phyloP scores from a whole-genome alignment of 2,888 invertebrate species.

The Calephelis perditalis region DNA sequence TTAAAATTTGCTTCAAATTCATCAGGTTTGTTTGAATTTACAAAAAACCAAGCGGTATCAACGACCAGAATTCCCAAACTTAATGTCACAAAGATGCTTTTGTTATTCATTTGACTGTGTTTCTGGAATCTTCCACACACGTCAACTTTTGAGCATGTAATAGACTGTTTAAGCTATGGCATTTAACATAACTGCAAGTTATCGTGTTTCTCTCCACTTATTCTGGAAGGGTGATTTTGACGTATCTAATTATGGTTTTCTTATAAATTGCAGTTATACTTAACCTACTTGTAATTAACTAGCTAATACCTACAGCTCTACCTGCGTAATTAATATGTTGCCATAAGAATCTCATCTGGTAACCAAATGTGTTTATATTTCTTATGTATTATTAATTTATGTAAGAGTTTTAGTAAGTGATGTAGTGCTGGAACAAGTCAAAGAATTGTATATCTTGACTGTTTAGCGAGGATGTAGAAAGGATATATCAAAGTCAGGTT shows the following conservation, averaged over 20 bases:
- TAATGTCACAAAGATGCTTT: background rate
- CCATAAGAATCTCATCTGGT: no score
- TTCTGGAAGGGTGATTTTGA: conserved; percentile 43
- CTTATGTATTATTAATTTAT: no score
- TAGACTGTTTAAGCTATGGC: background rate
- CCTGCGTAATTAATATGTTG: background rate
- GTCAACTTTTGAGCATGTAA: background rate
- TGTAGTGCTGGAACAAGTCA: no score
- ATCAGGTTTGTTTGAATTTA: background rate
- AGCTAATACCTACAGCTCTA: background rate
- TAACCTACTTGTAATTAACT: conserved; percentile 37
- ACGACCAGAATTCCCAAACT: background rate
- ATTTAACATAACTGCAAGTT: conserved; percentile 6
- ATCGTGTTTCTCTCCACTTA: conserved; percentile 17
- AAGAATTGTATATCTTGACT: no score
- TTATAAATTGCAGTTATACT: conserved; percentile 59
- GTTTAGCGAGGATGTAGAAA: no score
- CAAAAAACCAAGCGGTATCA: background rate
- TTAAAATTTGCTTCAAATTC: background rate
- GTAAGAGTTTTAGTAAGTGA: no score
- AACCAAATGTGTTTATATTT: no score
- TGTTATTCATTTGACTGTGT: background rate
- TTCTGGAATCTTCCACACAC: background rate
- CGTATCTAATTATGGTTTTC: conserved; percentile 51
- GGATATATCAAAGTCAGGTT: no score